Conservation (phyloP, 2,113 vertebrate species). For the Connochaetes taurinus region DNA sequence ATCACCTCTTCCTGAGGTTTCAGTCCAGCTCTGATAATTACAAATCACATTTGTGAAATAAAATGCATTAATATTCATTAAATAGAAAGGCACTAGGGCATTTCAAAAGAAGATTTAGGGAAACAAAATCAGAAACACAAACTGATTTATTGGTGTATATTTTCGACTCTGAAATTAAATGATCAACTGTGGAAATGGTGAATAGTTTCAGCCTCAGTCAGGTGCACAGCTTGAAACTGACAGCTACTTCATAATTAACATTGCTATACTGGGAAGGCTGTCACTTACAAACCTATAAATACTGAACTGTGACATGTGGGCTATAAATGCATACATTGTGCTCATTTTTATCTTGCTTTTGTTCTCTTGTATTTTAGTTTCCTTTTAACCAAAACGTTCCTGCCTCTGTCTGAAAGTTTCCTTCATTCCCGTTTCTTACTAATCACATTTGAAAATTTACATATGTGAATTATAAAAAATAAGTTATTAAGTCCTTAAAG, state of each 20-base stretch:
- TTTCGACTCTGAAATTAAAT: not conserved
- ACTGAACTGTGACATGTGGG: slow-evolving; percentile 19
- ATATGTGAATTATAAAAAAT: not conserved
- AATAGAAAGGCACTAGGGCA: not conserved
- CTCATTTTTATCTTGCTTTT: slow-evolving; percentile 41
- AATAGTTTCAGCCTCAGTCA: slow-evolving; percentile 35
- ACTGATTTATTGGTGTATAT: not conserved
- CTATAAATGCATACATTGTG: slow-evolving; percentile 43
- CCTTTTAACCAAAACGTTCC: not conserved
- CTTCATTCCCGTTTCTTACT: not conserved
- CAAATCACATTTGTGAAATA: slow-evolving; percentile 37
- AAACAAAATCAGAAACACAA: slow-evolving; percentile 22
- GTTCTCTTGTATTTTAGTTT: slow-evolving; percentile 28
- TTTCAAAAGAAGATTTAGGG: slow-evolving; percentile 42
- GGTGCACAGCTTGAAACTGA: slow-evolving; percentile 3
- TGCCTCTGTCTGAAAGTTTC: not conserved
- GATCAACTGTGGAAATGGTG: not conserved
- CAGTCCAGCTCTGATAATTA: slow-evolving; percentile 12
- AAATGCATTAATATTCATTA: not conserved
- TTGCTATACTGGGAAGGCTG: slow-evolving; percentile 41
- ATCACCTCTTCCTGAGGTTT: slow-evolving; percentile 51
- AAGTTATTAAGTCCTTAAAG: not conserved
- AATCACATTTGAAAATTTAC: not conserved
- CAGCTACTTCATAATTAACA: slow-evolving; percentile 33
- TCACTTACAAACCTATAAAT: slow-evolving; percentile 56